These are phyloP conservation scores for Chrysoperla carnea DNA, from an alignment of 1,140 invertebrate species.

Conservation along the genomic window DNA sequence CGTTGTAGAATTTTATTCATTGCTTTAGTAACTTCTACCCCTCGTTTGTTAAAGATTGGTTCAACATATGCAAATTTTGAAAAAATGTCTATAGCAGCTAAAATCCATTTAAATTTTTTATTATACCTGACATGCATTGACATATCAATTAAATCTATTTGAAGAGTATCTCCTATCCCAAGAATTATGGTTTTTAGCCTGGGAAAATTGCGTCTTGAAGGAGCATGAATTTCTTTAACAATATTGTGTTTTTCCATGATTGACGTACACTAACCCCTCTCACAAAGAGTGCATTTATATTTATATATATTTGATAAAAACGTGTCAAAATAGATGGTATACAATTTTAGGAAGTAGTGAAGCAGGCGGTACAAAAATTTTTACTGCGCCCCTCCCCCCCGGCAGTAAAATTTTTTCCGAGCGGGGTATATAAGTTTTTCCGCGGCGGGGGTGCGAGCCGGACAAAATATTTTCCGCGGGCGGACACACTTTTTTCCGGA, in stretches of 20 bases:
- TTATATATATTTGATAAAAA: too few species aligned
- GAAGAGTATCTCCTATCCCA: slow-evolving; percentile 9
- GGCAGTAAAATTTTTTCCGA: too few species aligned
- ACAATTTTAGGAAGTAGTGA: too few species aligned
- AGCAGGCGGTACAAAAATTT: too few species aligned
- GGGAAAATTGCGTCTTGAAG: slow-evolving; percentile 7
- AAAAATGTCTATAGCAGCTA: slow-evolving; percentile 24
- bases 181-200: slow-evolving; percentile 7
- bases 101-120: slow-evolving; percentile 17
- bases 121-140: slow-evolving; percentile 11
- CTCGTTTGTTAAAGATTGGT: slow-evolving; percentile 19
- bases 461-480: too few species aligned
- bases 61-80: slow-evolving; percentile 21
- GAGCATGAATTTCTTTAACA: slow-evolving; percentile 8
- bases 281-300: too few species aligned
- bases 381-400: too few species aligned
- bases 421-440: too few species aligned
- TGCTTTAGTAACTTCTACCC: slow-evolving; percentile 1
- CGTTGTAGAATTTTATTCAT: slow-evolving; percentile 2
- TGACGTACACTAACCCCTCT: too few species aligned
- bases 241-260: slow-evolving; percentile 2
- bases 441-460: too few species aligned
- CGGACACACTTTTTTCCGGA: too few species aligned
- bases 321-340: too few species aligned
- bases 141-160: slow-evolving; percentile 10